Evolutionary conservation across 2,797 vertebrate species (phyloP).

Genomic region (Chaetodon trifasciatus): DNA sequence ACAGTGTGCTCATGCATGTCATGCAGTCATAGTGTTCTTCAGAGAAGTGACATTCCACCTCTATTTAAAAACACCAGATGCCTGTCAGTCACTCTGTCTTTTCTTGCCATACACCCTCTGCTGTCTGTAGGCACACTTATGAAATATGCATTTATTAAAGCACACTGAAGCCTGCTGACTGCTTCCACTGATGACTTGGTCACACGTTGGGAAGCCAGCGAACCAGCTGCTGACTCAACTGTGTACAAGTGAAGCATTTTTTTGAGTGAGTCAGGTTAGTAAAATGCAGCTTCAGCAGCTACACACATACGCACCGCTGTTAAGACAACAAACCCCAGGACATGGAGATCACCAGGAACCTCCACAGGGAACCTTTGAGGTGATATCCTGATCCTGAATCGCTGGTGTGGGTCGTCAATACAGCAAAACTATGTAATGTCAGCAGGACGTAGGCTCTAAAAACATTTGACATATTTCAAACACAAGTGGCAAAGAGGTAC

Average conservation of each 20-base stretch:
- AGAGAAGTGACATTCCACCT: slow-evolving; percentile 68
- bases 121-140: slow-evolving; percentile 45
- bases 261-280: slow-evolving; percentile 5
- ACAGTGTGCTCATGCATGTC: slow-evolving; percentile 67
- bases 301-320: not conserved
- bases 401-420: no score
- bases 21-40: slow-evolving; percentile 66
- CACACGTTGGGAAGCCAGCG: slow-evolving; percentile 21
- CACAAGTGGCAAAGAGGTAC: no score
- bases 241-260: slow-evolving; percentile 12
- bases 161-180: slow-evolving; percentile 17
- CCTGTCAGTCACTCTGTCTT: slow-evolving; percentile 46
- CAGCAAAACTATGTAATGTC: no score
- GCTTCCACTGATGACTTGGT: slow-evolving; percentile 27
- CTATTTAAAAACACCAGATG: slow-evolving; percentile 70
- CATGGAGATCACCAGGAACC: no score
- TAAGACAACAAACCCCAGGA: not conserved
- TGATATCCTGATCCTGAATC: no score
- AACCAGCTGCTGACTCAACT: slow-evolving; percentile 49
- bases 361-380: no score
- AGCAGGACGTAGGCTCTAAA: no score
- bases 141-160: slow-evolving; percentile 73
- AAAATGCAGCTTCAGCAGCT: not conserved
- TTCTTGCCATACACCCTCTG: slow-evolving; percentile 11
- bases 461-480: no score